These are phyloP conservation scores for Seladonia tumulorum DNA, from an alignment of 2,888 invertebrate genomes.

Conservation along the genomic window DNA sequence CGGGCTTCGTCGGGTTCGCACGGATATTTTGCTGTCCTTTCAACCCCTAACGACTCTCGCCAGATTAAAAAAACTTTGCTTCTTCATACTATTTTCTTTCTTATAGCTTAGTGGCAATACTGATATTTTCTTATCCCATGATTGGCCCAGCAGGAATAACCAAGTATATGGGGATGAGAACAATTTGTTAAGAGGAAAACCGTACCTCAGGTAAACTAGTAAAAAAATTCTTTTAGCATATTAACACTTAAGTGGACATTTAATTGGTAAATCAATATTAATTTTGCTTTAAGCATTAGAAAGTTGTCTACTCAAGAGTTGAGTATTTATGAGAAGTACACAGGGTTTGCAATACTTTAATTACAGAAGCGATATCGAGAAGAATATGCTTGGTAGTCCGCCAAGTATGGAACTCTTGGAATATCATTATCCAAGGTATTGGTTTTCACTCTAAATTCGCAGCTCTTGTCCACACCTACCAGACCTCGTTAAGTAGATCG, in stretches of 20 bases:
- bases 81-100: not conserved
- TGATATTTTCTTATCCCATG: constrained; percentile 97
- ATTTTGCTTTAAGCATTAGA: not conserved
- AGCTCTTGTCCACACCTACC: constrained; percentile 87
- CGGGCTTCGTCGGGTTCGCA: not conserved
- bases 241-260: not conserved
- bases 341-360: constrained; percentile 24
- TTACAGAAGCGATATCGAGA: constrained; percentile 92
- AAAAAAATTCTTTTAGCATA: not conserved
- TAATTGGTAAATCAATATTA: not conserved
- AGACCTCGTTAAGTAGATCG: not conserved
- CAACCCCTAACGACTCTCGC: not conserved
- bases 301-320: not conserved
- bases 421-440: constrained; percentile 92
- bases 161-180: constrained; percentile 92
- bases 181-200: constrained; percentile 90
- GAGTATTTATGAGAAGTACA: not conserved
- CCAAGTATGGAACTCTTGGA: constrained; percentile 93
- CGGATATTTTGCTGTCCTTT: not conserved
- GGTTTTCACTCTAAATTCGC: constrained; percentile 99
- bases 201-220: constrained; percentile 89
- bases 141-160: constrained; percentile 98
- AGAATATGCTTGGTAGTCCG: constrained; percentile 93
- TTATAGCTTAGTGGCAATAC: constrained; percentile 86
- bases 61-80: not conserved